A percentile compares a stretch with the other conserved stretches of the same genome.
Evolutionary conservation across 2,888 invertebrate species (phyloP).

Genomic region (Scelioninae gen. 2): DNA sequence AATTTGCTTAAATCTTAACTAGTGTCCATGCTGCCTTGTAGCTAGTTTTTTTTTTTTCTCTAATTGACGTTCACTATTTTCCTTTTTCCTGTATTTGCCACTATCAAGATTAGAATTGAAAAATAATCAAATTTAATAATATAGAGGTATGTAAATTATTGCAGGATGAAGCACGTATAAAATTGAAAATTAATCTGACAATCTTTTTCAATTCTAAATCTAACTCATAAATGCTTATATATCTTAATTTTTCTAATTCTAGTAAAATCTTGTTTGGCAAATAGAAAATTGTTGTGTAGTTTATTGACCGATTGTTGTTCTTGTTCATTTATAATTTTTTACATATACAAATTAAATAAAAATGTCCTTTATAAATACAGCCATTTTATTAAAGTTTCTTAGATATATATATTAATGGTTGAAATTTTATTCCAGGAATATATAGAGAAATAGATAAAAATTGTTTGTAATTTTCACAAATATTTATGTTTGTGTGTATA

Average conservation of each 20-base stretch:
- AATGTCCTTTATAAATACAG: no score
- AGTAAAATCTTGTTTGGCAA: not conserved
- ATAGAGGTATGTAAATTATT: no score
- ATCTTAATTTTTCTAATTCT: constrained; percentile 5
- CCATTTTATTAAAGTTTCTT: no score
- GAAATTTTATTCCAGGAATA: no score
- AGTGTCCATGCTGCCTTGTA: constrained; percentile 43
- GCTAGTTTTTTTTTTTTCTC: constrained; percentile 42
- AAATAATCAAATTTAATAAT: constrained; percentile 1
- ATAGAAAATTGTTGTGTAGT: not conserved
- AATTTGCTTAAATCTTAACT: constrained; percentile 43
- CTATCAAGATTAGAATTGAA: constrained; percentile 3
- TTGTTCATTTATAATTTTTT: not conserved
- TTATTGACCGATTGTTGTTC: not conserved
- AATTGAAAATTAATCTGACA: no score
- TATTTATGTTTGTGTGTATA: no score
- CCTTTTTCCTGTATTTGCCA: constrained; percentile 37
- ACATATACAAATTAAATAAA: no score
- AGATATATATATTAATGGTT: no score
- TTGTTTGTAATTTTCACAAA: no score
- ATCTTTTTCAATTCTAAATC: no score
- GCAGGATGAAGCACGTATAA: no score
- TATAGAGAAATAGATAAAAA: no score
- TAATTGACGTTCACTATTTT: constrained; percentile 35
- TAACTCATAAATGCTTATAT: not conserved